These are phyloP conservation scores for Nanorana parkeri DNA, from an alignment of 2,113 vertebrate genomes.

Conservation along the genomic window DNA sequence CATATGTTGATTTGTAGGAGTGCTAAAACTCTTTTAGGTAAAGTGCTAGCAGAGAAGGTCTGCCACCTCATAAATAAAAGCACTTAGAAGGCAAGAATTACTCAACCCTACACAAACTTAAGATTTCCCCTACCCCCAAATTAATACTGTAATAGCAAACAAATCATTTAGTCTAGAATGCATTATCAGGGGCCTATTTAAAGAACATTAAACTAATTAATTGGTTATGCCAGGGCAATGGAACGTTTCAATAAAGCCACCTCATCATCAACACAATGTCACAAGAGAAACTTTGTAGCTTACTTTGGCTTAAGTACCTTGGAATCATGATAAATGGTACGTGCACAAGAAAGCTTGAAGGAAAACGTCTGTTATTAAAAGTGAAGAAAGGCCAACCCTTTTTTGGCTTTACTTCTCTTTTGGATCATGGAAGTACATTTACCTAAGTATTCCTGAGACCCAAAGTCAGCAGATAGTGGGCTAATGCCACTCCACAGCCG, in stretches of 20 bases:
- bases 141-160: slow-evolving; percentile 55
- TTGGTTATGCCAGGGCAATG: slow-evolving; percentile 16
- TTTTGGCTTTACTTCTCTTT: no score
- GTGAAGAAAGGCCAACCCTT: no score
- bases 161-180: slow-evolving; percentile 43
- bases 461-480: no score
- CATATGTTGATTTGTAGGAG: slow-evolving; percentile 54
- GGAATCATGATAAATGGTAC: no score
- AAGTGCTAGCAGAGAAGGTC: slow-evolving; percentile 47
- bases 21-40: slow-evolving; percentile 53
- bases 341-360: no score
- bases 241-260: slow-evolving; percentile 1
- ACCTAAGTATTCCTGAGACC: no score
- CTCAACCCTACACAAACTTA: slow-evolving; percentile 35
- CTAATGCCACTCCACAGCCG: no score
- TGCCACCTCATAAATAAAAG: slow-evolving; percentile 57
- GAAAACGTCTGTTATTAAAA: no score
- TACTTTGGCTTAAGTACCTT: no score
- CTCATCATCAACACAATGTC: background rate
- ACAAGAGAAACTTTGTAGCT: no score
- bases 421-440: no score
- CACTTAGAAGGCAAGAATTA: slow-evolving; percentile 54
- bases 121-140: slow-evolving; percentile 46
- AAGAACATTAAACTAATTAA: slow-evolving; percentile 33
- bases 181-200: slow-evolving; percentile 32